Evolutionary conservation across 2,888 invertebrate species (phyloP), one percentile per base, ranked within the genome.

Genomic region (Galeruca laticollis): DNA sequence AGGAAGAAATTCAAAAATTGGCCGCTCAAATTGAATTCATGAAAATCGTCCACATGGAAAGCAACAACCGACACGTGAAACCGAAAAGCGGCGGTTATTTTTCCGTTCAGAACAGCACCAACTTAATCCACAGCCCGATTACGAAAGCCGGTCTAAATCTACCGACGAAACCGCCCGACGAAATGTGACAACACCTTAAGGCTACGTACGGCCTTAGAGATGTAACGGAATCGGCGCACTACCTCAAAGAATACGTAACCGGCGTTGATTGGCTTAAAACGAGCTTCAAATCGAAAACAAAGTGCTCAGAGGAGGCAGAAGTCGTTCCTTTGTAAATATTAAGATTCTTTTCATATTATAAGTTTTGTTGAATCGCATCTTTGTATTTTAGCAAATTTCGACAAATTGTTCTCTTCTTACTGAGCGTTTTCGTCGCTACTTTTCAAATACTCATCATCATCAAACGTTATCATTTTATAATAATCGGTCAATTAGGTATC

Each of bases 21-120:
- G 96, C 96, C 0, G 94, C 94, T 26, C 95, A 96, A 86, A 95
- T 96, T 77, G 96, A 96, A 85, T 94, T 94, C 86, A 95, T 96
- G 94, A 95, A 95, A 87, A 95, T 95, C 84, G 95, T 96, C 20
- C 94, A 95, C 82, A 96, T 96, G 96, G 94, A 95, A 86, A 92
- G 94, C 88, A 94, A 96, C 87, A 96, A 96, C 85, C 89, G 95
- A 6, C 96, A 96, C 84, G 86, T 96, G 77, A 93, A 94, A 79
- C 94, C 94, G 71, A 92, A 94, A 77, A 90, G 91, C 0, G 94
- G 94, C 20, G 92, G 94, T 1, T 94, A 94, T 86, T 95, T 95
- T 86, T 92, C 90, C 62, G 88, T 89, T 60, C 84, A 88, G 51
- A 87, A 88, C 72, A 82, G 84, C 15, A 87, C 89, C 65, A 80